Evolutionary conservation across 2,113 vertebrate species (phyloP).

Genomic region (Takifugu flavidus): DNA sequence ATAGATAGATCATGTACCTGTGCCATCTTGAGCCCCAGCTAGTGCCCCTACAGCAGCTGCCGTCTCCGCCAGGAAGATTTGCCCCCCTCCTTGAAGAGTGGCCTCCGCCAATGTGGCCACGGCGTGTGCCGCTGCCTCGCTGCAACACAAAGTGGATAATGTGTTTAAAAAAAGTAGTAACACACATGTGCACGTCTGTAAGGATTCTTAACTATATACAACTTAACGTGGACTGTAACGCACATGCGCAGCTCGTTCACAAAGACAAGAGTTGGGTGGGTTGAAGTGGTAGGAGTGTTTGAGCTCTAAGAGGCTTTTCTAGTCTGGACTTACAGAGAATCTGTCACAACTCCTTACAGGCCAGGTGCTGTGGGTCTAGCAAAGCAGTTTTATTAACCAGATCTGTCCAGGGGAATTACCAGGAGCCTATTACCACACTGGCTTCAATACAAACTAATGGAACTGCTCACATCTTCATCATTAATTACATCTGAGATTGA

Average conservation of each 20-base stretch:
- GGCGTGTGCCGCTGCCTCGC: constrained; percentile 95
- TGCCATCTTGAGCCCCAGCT: constrained; percentile 87
- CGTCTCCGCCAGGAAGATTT: constrained; percentile 95
- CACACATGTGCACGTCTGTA: constrained; percentile 5
- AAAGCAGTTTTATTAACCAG: constrained; percentile 65
- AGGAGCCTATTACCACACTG: constrained; percentile 51
- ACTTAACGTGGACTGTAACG: background rate
- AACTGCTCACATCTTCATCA: constrained; percentile 29
- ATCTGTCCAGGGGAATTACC: constrained; percentile 56
- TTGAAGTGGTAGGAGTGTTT: constrained; percentile 43
- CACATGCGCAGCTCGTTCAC: constrained; percentile 11
- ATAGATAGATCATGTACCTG: constrained; percentile 47
- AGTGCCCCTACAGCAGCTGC: constrained; percentile 96
- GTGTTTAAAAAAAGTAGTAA: background rate
- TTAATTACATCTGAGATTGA: constrained; percentile 39
- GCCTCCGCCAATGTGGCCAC: constrained; percentile 96
- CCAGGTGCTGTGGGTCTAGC: constrained; percentile 62
- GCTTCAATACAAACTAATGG: constrained; percentile 46
- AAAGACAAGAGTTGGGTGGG: constrained; percentile 51
- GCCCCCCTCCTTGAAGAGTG: constrained; percentile 95
- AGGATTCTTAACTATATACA: constrained; percentile 9
- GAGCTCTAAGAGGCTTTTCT: constrained; percentile 69
- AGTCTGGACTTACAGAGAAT: constrained; percentile 66
- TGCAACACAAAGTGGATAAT: constrained; percentile 57
- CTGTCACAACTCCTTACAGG: constrained; percentile 60